Conservation (phyloP, 2,797 vertebrate genomes). For the Cossypha niveicapilla region DNA sequence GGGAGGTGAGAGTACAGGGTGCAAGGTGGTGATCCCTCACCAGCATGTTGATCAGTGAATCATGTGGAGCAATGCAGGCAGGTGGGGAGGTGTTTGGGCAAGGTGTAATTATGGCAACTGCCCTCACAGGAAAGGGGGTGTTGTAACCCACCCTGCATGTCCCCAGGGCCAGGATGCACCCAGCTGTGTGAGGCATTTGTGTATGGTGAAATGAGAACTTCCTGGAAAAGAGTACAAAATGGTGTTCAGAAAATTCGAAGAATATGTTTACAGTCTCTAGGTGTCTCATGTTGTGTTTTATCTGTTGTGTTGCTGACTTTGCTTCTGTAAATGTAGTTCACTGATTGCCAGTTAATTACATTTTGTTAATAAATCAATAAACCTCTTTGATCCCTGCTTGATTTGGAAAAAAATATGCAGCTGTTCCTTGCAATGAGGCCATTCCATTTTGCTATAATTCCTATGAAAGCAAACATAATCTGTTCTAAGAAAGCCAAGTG, state of each 20-base stretch:
- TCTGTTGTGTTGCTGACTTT: background rate
- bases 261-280: background rate
- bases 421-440: background rate
- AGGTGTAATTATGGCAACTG: background rate
- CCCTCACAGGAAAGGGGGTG: background rate
- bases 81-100: accelerated
- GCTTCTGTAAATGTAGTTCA: background rate
- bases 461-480: background rate
- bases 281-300: background rate
- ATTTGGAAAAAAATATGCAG: background rate
- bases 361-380: slow-evolving; percentile 37
- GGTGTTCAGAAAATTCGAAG: background rate
- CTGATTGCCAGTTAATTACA: slow-evolving; percentile 16
- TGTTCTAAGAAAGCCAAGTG: background rate
- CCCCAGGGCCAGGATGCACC: accelerated
- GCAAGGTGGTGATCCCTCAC: background rate
- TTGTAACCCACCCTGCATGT: accelerated
- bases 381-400: background rate
- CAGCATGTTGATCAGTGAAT: accelerated
- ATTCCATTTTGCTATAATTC: background rate
- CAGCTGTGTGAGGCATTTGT: background rate
- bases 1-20: accelerated
- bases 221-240: background rate
- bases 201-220: background rate
- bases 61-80: accelerated